phyloP scores from a whole-genome alignment of 2,797 vertebrate species.

The Trachurus trachurus region DNA sequence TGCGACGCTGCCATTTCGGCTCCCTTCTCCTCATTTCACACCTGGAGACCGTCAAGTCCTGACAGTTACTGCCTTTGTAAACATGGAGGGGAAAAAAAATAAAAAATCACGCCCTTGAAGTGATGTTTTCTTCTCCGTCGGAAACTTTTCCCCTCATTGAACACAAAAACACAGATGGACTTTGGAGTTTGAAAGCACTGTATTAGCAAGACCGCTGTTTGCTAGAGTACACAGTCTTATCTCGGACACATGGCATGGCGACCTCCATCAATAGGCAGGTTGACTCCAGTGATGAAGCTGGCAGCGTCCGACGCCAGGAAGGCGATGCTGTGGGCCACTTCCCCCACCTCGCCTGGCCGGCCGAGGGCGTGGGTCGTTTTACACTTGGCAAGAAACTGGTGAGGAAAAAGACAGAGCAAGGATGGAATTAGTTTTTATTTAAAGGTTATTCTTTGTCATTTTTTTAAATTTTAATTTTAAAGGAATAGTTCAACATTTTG shows the following conservation, averaged over 20 bases:
- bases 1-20: constrained; percentile 4
- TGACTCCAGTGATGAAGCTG: constrained; percentile 89
- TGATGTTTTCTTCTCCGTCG: background rate
- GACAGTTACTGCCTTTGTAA: constrained; percentile 1
- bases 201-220: constrained; percentile 30
- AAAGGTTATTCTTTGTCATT: too few relatives aligned
- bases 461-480: too few relatives aligned
- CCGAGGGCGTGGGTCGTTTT: constrained; percentile 88
- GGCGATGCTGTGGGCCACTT: constrained; percentile 89
- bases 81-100: background rate
- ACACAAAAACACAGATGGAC: constrained; percentile 36
- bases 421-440: background rate
- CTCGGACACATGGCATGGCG: constrained; percentile 90
- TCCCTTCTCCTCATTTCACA: constrained; percentile 25
- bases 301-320: constrained; percentile 89
- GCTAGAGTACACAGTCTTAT: constrained; percentile 48
- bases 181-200: constrained; percentile 20
- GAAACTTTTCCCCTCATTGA: background rate
- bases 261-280: constrained; percentile 88
- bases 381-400: constrained; percentile 85
- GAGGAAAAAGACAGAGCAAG: background rate
- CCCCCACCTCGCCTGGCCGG: constrained; percentile 87
- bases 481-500: too few relatives aligned
- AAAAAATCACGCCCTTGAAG: constrained; percentile 16
- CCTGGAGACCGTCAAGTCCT: constrained; percentile 14